These are phyloP conservation scores for Erpobdella octoculata DNA, from an alignment of 2,888 invertebrate species.

Conservation along the genomic window DNA sequence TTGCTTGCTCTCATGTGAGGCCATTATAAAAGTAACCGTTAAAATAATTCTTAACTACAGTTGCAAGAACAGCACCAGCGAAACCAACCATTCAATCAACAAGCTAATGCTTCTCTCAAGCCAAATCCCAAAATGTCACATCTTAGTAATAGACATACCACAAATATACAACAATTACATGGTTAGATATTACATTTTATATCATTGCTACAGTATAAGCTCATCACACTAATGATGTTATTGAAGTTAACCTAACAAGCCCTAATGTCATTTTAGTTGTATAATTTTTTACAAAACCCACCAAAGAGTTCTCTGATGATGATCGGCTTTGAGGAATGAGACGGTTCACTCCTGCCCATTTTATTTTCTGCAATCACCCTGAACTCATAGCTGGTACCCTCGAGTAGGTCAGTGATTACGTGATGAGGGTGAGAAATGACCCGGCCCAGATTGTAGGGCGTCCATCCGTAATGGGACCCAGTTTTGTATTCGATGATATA, in stretches of 20 bases:
- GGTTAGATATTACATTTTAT: too few relatives aligned
- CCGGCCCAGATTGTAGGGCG: conserved; percentile 16
- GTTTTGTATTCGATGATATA: conserved; percentile 41
- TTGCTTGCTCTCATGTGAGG: too few relatives aligned
- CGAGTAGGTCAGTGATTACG: conserved; percentile 43
- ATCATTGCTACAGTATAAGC: too few relatives aligned
- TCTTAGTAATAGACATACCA: too few relatives aligned
- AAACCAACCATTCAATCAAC: too few relatives aligned
- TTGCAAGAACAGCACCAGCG: too few relatives aligned
- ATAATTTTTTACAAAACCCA: not conserved
- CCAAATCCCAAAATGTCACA: too few relatives aligned
- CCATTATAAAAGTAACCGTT: too few relatives aligned
- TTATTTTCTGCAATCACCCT: conserved; percentile 52
- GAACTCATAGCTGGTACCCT: conserved; percentile 47
- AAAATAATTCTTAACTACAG: too few relatives aligned
- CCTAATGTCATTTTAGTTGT: not conserved
- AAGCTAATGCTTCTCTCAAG: too few relatives aligned
- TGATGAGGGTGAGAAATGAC: conserved; percentile 33
- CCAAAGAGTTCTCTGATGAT: conserved; percentile 34
- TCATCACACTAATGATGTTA: not conserved
- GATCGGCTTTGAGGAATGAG: conserved; percentile 32
- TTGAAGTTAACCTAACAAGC: not conserved
- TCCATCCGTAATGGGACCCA: conserved; percentile 35
- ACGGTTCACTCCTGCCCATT: conserved; percentile 58
- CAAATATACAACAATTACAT: too few relatives aligned